Base-by-base conservation (phyloP, 2,797 vertebrate species). In the Poeciliopsis turneri region DNA sequence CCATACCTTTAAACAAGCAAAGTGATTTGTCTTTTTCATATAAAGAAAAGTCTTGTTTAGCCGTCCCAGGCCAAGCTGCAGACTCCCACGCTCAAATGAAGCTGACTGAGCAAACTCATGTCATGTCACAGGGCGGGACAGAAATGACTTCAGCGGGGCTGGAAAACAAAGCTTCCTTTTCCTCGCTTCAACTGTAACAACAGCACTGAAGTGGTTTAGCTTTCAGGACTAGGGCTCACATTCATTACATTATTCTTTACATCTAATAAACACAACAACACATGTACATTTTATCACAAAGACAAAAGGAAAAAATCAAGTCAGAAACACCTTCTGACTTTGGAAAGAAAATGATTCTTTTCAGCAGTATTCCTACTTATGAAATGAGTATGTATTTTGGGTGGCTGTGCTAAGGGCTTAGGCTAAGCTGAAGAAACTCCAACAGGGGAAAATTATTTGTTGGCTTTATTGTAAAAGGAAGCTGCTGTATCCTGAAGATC, bases 41-140 rank as follows among this genome's bases (percentile, higher is more conserved):
- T 89, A 91, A 92, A 93, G 84, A 85, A 69, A 79, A 78, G 80
- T 77, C 61, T 90, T 92, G 90, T 94, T 90, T 76, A 49, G 30
- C 53, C 28, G 9, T 76, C 4, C 57, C 61, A 53, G 79, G 59
- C 79, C 4, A 10, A 83, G 83, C 81, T 68, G 55, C 51, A 66
- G 78, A 90, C 87, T 89, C 92, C 90, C 86, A 92, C 90, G 59
- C 82, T 85, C 83, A 20, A 28, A 76, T 82, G 25, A 75, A 81
- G 86, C 75, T 43, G 76, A 80, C 77, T 74, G 82, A 86, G 73
- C 82, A 81, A 86, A 78, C 87, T 84, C 85, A 88, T 81, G 86
- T 86, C 89, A 77, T 85, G 78, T 83, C 72, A 79, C 83, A 82
- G 72, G 72, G 39, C 47, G 75, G 78, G 57, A 77, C 79, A 80